A percentile compares a stretch with the other conserved stretches of the same genome.
Conservation (phyloP, 2,888 invertebrate genomes). For the Teleiodes luculella region DNA sequence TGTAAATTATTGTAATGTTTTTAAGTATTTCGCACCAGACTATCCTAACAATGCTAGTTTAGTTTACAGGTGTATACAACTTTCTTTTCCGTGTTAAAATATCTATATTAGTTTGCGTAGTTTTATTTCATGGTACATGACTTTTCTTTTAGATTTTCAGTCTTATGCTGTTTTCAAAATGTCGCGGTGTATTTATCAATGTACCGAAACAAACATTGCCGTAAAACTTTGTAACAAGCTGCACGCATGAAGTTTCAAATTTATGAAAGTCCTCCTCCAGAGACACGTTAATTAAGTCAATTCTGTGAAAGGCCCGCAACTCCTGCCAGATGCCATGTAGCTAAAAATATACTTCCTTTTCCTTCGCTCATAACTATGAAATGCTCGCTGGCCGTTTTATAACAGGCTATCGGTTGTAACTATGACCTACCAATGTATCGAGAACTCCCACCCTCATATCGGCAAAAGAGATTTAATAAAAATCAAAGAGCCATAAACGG, state of each 20-base stretch:
- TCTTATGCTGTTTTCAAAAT: no score
- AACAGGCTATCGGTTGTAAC: slow-evolving; percentile 68
- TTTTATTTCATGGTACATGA: no score
- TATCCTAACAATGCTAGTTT: no score
- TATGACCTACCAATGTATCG: slow-evolving; percentile 48
- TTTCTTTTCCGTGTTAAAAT: no score
- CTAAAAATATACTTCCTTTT: slow-evolving; percentile 77
- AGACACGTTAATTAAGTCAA: slow-evolving; percentile 70
- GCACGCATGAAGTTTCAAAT: slow-evolving; percentile 51
- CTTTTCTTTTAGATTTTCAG: no score
- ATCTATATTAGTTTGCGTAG: no score
- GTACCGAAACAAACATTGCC: neutral
- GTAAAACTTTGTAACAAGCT: slow-evolving; percentile 6
- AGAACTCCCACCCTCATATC: slow-evolving; percentile 45
- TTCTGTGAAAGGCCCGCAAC: slow-evolving; percentile 65
- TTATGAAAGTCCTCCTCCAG: slow-evolving; percentile 50
- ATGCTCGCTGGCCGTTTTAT: slow-evolving; percentile 65
- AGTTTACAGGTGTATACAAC: no score
- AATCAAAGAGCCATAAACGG: slow-evolving; percentile 42
- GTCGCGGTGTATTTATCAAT: neutral
- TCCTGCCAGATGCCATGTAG: slow-evolving; percentile 65
- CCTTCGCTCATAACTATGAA: slow-evolving; percentile 73
- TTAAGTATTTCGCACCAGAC: neutral
- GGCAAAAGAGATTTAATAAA: slow-evolving; percentile 37
- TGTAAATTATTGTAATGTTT: neutral